phyloP scores from a whole-genome alignment of 1,140 invertebrate genomes.

The Bombus soroeensis region DNA sequence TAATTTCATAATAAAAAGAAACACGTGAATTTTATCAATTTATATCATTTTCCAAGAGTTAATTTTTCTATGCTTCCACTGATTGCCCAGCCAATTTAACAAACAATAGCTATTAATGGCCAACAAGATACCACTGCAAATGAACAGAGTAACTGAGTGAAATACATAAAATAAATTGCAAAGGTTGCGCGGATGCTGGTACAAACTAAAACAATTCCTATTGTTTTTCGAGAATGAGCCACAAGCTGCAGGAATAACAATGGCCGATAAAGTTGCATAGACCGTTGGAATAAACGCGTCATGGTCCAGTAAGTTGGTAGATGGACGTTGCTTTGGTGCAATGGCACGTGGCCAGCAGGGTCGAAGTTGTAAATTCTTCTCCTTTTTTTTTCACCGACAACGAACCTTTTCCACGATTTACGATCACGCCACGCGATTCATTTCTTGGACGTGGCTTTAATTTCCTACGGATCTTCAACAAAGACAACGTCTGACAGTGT shows the following conservation, averaged over 20 bases:
- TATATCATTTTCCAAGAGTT: no score
- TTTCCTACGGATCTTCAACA: constrained; percentile 2
- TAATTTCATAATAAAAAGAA: no score
- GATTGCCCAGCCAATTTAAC: no score
- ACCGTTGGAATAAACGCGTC: background rate
- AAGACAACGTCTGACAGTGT: background rate
- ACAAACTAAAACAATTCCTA: no score
- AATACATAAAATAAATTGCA: background rate
- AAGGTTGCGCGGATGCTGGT: no score
- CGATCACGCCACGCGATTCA: background rate
- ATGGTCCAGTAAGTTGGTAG: background rate
- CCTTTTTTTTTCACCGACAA: background rate
- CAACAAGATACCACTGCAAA: no score
- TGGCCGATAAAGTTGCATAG: background rate
- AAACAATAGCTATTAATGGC: no score
- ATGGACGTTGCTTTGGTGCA: background rate
- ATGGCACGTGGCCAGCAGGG: constrained; percentile 49
- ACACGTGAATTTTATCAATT: no score
- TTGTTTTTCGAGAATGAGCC: background rate
- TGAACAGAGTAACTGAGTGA: no score
- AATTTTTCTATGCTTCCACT: no score
- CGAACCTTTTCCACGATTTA: background rate
- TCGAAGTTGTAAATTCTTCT: constrained; percentile 47
- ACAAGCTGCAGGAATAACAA: background rate
- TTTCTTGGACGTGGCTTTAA: constrained; percentile 29